These are phyloP conservation scores for Falco berigora DNA, from an alignment of 2,797 vertebrate species.

Conservation along the genomic window DNA sequence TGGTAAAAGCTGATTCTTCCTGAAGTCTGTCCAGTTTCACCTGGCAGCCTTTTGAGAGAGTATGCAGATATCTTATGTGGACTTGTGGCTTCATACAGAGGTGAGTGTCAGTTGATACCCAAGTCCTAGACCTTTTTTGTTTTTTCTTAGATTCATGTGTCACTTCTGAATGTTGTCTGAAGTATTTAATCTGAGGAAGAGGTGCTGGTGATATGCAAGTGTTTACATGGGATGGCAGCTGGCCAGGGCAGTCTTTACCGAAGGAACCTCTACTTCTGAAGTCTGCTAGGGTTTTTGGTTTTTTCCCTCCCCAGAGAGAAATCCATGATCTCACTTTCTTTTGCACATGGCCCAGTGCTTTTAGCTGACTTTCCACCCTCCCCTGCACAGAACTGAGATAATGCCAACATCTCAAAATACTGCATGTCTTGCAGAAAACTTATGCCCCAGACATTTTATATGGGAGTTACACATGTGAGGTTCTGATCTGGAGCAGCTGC, in stretches of 20 bases:
- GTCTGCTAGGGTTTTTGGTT: background rate
- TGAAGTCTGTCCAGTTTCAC: background rate
- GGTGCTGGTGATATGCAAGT: background rate
- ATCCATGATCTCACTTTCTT: background rate
- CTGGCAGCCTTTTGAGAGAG: background rate
- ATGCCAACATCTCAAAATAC: background rate
- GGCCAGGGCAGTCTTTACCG: background rate
- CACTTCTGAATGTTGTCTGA: background rate
- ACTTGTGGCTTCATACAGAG: background rate
- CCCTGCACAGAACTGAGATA: background rate
- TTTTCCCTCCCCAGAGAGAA: background rate
- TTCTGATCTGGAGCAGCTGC: background rate
- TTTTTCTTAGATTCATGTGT: background rate
- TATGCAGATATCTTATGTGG: background rate
- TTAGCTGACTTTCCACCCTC: background rate
- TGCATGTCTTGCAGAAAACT: background rate
- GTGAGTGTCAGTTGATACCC: accelerated
- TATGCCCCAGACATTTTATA: background rate
- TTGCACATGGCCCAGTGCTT: background rate
- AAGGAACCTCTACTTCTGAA: background rate
- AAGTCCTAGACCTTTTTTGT: background rate
- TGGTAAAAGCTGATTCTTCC: background rate
- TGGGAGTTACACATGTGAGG: background rate
- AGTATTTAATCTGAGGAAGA: background rate
- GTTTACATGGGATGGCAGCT: background rate